Evolutionary conservation across 2,113 vertebrate genomes (phyloP).

Genomic region (Triplophysa siluroides): DNA sequence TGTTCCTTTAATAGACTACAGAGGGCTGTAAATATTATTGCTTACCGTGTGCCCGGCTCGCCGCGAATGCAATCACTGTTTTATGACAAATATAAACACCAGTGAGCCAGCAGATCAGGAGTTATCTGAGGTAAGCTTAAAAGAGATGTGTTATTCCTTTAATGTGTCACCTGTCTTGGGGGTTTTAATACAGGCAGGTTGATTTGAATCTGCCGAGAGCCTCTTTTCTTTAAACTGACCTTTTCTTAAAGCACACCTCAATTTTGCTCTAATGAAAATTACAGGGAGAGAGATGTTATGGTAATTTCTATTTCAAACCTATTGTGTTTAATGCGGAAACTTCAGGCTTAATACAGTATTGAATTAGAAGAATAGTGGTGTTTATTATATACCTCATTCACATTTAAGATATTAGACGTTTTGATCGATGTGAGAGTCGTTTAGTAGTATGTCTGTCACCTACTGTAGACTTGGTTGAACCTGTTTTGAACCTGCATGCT

Average conservation of each 20-base stretch:
- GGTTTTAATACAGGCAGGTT: not conserved
- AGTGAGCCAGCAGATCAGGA: conserved; percentile 25
- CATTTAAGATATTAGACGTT: not conserved
- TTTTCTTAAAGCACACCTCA: not conserved
- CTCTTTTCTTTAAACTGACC: not conserved
- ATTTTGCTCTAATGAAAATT: not conserved
- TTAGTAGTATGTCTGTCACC: not conserved
- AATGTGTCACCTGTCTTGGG: not conserved
- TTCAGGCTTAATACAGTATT: not conserved
- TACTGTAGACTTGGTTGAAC: not conserved
- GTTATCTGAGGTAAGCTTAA: conserved; percentile 34
- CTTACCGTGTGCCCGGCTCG: conserved; percentile 25
- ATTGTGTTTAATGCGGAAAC: not conserved
- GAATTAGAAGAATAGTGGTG: not conserved
- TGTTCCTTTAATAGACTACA: conserved; percentile 45
- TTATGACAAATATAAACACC: conserved; percentile 41
- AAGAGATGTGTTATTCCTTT: conserved; percentile 3
- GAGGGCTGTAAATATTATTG: conserved; percentile 43
- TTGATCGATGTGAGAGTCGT: not conserved
- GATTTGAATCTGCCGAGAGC: conserved; percentile 8
- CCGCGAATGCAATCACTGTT: conserved; percentile 30
- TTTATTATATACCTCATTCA: not conserved
- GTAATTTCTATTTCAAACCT: not conserved
- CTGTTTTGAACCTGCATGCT: too few species aligned
- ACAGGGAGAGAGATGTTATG: not conserved